These are phyloP conservation scores for Coilia nasus DNA, from an alignment of 2,797 vertebrate species.

Conservation along the genomic window DNA sequence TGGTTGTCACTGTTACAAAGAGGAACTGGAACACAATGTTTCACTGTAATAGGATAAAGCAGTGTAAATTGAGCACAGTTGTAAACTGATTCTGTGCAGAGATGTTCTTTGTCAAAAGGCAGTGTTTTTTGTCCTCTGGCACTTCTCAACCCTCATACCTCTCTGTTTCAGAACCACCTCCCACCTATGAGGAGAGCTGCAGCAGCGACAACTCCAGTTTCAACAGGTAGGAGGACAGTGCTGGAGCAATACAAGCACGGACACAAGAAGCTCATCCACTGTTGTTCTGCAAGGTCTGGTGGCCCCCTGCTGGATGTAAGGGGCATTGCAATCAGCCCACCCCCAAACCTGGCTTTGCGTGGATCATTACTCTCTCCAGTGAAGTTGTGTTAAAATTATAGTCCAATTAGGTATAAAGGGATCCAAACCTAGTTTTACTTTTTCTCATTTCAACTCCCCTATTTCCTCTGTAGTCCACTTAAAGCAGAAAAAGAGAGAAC, in stretches of 20 bases:
- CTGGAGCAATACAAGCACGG: constrained; percentile 55
- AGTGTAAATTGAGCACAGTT: not conserved
- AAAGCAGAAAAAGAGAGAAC: constrained; percentile 43
- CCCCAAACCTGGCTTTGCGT: constrained; percentile 35
- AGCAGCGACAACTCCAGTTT: constrained; percentile 78
- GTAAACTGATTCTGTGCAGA: not conserved
- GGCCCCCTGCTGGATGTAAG: constrained; percentile 47
- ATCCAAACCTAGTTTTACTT: constrained; percentile 49
- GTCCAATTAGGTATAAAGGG: constrained; percentile 50
- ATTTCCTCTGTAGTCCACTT: constrained; percentile 38
- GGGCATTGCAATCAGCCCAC: constrained; percentile 45
- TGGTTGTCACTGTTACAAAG: too few species aligned
- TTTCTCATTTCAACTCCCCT: constrained; percentile 45
- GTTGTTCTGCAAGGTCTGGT: constrained; percentile 39
- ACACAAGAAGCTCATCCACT: constrained; percentile 33
- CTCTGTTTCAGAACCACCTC: constrained; percentile 85
- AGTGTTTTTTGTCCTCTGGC: not conserved
- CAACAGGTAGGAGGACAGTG: constrained; percentile 60
- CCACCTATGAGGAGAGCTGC: constrained; percentile 97
- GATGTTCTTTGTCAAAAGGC: not conserved
- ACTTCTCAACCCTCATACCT: constrained; percentile 23
- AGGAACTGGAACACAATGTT: too few species aligned
- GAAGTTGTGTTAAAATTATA: constrained; percentile 43
- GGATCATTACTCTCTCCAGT: constrained; percentile 40
- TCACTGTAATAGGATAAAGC: too few species aligned